Evolutionary conservation across 2,113 vertebrate species (phyloP).

Genomic region (Elaphurus davidianus): DNA sequence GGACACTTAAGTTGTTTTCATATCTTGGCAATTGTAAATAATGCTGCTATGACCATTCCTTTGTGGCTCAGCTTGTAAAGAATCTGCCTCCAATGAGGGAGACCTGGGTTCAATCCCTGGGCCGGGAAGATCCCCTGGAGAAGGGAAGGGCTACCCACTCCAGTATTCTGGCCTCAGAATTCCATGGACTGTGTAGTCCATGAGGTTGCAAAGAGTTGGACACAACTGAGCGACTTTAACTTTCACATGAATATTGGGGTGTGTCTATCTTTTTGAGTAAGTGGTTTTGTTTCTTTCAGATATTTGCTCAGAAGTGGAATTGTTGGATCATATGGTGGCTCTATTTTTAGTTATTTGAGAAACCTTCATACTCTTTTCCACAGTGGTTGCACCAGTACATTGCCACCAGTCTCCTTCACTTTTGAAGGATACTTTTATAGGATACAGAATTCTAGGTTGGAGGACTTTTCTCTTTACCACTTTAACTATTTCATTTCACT

Average conservation of each 20-base stretch:
- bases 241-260: background rate
- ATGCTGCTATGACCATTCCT: background rate
- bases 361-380: background rate
- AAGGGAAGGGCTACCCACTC: background rate
- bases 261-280: background rate
- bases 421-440: background rate
- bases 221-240: background rate
- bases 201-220: background rate
- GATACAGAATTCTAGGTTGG: background rate
- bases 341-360: background rate
- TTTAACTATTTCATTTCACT: background rate
- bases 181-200: background rate
- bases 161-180: background rate
- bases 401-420: background rate
- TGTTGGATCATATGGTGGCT: background rate
- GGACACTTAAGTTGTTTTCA: background rate
- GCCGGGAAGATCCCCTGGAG: background rate
- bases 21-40: background rate
- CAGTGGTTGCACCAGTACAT: background rate
- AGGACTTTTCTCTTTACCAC: background rate
- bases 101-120: background rate
- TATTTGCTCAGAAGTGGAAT: background rate
- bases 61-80: background rate
- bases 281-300: background rate
- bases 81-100: background rate